Base-by-base conservation (phyloP, 1,140 invertebrate genomes). In the Cherax destructor region DNA sequence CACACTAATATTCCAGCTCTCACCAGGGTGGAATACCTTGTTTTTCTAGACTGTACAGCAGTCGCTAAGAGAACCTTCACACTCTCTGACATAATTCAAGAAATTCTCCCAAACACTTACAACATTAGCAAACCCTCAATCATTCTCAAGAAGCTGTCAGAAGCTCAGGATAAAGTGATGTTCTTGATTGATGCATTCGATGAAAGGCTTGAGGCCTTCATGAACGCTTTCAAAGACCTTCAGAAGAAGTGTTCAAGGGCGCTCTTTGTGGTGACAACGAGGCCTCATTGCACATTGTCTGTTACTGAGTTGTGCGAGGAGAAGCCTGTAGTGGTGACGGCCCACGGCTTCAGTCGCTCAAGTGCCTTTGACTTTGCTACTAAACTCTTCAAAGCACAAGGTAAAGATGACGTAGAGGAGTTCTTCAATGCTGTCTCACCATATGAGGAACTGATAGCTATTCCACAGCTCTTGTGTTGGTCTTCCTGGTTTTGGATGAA, bases 381-480 rank as follows among this genome's bases (percentile, higher is more conserved):
- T 10, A 86, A 76, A 56, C 69, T 86, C 47, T 76, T 86, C 16
- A 11, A 52, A 24, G 10, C n/a, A 50, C 10, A 50, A 24, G 49
- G 69, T 4, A 4, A 13, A 2, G 47, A 76, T 1, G 50, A 76
- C 11, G n/a, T 76, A 49, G 16, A 86, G n/a, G 47, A 76, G 13
- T 76, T 86, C 18, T 50, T 86, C 65, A 76, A n/a, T 76, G 72
- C 24, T 3, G 13, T 86, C 2, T 86, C 83, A 10, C 49, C 83
- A 9, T 76, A 86, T 21, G 49, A 86, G 11, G 83, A 86, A 50
- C 61, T 86, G 4, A 52, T 86, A 16, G 49, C 83, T 56, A 86
- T 86, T 11, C 83, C 83, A 50, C 83, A 86, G 21, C 69, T 86
- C 24, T 47, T 86, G 72, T 86, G 83, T 13, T 86, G 83, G 83